Base-by-base conservation (phyloP, 2,888 invertebrate genomes). In the Leptinotarsa rubiginosa region DNA sequence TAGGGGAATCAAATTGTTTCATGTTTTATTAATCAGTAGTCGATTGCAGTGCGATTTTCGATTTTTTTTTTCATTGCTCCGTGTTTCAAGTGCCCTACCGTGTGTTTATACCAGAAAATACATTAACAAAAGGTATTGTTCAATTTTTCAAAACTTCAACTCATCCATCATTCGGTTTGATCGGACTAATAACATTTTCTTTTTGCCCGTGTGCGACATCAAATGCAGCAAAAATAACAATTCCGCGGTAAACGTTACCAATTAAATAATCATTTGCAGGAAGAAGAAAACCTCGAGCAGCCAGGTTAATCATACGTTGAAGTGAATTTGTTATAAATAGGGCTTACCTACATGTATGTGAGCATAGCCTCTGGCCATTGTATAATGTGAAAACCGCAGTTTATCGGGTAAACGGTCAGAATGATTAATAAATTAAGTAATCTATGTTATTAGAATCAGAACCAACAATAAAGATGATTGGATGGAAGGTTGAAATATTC, bases 291-390 rank as follows among this genome's bases (percentile, higher is more conserved):
- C 70, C 68, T 47, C 50, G 54, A 54, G 56, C 68, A 47, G 67
- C 47, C 68, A 68, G 47, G 67, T 73, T 75, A 75, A 75, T 75
- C 69, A 75, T 66, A 75, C 67, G 70, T 66, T 73, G 64, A 70
- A 52, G 47, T 52, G 47, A 67, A 56, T 70, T 69, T 25, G 47
- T 69, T 69, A 54, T 47, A 56, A 47, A 47, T 56, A 15, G 47
- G 4, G 62, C 31, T 31, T 62, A 41, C 41, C 41, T 20, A 25
- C 7, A 62, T 25, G 62, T 18, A n/a, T 31, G 12, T 16, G n/a
- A 31, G 62, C 62, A 62, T 62, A n/a, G 62, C 62, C 62, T 15
- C 41, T 25, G 41, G 62, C 15, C 12, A 16, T 22, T 22, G 56
- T 7, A 69, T 69, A 41, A 31, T 18, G 31, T 62, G 62, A 41